These are phyloP conservation scores for Hydrolagus colliei DNA, from an alignment of 2,797 vertebrate genomes.

Conservation along the genomic window DNA sequence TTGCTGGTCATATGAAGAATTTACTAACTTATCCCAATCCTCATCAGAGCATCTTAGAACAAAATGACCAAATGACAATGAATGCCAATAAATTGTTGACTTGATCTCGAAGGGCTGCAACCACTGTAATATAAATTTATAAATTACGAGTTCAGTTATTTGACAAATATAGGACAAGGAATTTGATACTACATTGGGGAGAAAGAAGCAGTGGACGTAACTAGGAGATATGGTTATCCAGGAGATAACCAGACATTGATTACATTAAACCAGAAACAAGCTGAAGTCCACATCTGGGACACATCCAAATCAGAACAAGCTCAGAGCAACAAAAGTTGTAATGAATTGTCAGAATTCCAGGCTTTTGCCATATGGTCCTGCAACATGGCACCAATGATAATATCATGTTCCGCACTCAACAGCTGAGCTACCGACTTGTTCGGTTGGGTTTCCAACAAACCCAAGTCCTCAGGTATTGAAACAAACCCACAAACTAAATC, in stretches of 20 bases:
- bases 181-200: too few species aligned
- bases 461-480: background rate
- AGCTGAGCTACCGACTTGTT: background rate
- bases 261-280: background rate
- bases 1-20: background rate
- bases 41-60: background rate
- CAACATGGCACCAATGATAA: background rate
- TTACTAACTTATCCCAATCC: background rate
- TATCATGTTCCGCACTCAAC: background rate
- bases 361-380: background rate
- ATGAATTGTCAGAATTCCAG: background rate
- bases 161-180: too few species aligned
- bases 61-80: too few species aligned
- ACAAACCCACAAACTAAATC: background rate
- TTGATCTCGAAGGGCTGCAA: too few species aligned
- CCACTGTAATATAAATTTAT: too few species aligned
- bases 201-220: too few species aligned
- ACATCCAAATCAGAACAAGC: background rate
- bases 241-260: background rate
- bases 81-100: too few species aligned
- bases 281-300: background rate
- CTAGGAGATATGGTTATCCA: too few species aligned
- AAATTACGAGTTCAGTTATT: too few species aligned
- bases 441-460: background rate
- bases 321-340: background rate